phyloP scores from a whole-genome alignment of 2,797 vertebrate species.

The Oophaga sylvatica region DNA sequence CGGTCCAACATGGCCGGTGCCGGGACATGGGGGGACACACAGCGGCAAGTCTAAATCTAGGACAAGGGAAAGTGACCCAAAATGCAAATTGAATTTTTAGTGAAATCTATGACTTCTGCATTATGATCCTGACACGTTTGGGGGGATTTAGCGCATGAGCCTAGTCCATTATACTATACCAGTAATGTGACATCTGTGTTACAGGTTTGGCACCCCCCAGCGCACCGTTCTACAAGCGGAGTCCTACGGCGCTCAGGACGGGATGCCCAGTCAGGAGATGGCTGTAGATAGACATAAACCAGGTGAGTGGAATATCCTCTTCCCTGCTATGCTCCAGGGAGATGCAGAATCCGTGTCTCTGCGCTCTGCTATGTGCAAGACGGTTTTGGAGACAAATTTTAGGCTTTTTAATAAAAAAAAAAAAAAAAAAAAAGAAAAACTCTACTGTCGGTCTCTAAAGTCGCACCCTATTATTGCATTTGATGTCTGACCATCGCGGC shows the following conservation, averaged over 20 bases:
- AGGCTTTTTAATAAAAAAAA: background rate
- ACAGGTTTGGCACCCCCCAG: slow-evolving; percentile 77
- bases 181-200: background rate
- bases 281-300: slow-evolving; percentile 87
- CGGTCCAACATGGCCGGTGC: too few species aligned
- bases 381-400: background rate
- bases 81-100: too few species aligned
- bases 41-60: too few species aligned
- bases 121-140: background rate
- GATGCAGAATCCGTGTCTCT: background rate
- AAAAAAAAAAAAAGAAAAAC: background rate
- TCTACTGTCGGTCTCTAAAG: background rate
- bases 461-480: background rate
- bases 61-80: too few species aligned
- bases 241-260: slow-evolving; percentile 78
- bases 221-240: slow-evolving; percentile 80
- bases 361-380: background rate
- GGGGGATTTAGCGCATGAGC: too few species aligned
- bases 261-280: slow-evolving; percentile 85
- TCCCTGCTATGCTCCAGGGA: background rate
- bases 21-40: too few species aligned
- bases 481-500: too few species aligned
- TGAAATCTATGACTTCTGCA: background rate
- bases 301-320: slow-evolving; percentile 72
- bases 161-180: background rate